Conservation (phyloP, 2,113 vertebrate species). For the Ailuropoda melanoleuca region DNA sequence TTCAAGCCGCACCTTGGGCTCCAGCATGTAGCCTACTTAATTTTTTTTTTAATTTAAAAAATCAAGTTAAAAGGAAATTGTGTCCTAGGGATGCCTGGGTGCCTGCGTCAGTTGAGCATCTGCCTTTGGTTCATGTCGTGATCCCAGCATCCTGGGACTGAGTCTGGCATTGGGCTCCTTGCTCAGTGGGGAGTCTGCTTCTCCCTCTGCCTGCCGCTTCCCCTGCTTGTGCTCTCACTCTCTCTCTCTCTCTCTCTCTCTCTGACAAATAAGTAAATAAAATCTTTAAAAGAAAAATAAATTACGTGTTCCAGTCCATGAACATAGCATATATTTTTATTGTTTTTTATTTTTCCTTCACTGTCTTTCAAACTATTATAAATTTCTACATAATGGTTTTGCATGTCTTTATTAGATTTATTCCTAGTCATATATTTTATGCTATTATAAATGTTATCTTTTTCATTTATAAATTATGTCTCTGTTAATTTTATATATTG, state of each 20-base stretch:
- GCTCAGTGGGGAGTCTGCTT: neutral
- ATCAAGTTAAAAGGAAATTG: neutral
- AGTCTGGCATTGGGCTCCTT: neutral
- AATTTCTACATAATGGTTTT: neutral
- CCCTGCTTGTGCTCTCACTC: too few species aligned
- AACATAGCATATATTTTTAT: neutral
- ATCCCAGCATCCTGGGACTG: neutral
- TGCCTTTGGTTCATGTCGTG: neutral
- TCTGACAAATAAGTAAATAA: too few species aligned
- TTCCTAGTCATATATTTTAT: neutral
- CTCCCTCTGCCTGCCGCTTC: too few species aligned
- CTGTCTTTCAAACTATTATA: neutral
- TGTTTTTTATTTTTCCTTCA: conserved; percentile 2
- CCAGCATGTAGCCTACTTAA: too few species aligned
- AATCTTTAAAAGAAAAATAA: neutral
- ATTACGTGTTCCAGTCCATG: neutral
- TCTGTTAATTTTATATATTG: neutral
- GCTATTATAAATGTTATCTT: neutral
- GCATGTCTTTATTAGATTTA: neutral
- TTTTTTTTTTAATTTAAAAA: neutral
- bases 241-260: too few species aligned
- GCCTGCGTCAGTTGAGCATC: neutral
- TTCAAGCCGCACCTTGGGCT: too few species aligned
- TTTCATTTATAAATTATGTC: conserved; percentile 7
- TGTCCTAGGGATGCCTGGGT: neutral